Conservation (phyloP, 2,888 invertebrate species). For the Yponomeuta cagnagella region DNA sequence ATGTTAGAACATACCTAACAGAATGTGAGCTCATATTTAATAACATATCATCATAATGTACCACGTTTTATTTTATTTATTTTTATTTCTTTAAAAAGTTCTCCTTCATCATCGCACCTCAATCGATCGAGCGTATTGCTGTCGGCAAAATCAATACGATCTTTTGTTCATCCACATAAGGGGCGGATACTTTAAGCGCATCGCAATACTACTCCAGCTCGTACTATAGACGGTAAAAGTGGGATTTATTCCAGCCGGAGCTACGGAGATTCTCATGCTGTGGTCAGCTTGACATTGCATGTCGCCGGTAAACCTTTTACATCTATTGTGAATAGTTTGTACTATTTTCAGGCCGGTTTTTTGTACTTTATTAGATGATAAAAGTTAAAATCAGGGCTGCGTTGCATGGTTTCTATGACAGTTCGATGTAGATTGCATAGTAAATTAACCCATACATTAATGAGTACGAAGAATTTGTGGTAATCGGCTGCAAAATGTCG, state of each 20-base stretch:
- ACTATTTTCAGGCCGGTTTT: conserved; percentile 19
- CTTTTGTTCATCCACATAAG: conserved; percentile 65
- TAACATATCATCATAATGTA: too few species aligned
- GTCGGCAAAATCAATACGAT: conserved; percentile 62
- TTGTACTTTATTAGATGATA: not conserved
- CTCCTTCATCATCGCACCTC: conserved; percentile 27
- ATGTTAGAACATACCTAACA: too few species aligned
- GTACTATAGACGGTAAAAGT: conserved; percentile 52
- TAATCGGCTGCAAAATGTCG: too few species aligned
- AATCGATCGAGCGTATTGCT: conserved; percentile 28
- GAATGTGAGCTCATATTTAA: too few species aligned
- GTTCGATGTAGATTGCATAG: too few species aligned
- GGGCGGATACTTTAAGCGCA: conserved; percentile 49
- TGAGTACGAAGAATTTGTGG: too few species aligned
- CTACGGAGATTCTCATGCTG: not conserved
- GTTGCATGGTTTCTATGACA: too few species aligned
- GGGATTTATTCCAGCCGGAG: conserved; percentile 4
- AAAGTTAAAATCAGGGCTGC: too few species aligned
- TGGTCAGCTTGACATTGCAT: not conserved
- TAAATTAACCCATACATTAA: too few species aligned
- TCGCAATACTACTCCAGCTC: conserved; percentile 36
- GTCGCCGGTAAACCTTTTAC: not conserved
- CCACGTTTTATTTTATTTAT: too few species aligned
- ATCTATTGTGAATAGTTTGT: conserved; percentile 12
- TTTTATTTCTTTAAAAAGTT: too few species aligned